These are phyloP conservation scores for Cyclargus thomasi DNA, from an alignment of 1,140 invertebrate genomes.

Conservation along the genomic window DNA sequence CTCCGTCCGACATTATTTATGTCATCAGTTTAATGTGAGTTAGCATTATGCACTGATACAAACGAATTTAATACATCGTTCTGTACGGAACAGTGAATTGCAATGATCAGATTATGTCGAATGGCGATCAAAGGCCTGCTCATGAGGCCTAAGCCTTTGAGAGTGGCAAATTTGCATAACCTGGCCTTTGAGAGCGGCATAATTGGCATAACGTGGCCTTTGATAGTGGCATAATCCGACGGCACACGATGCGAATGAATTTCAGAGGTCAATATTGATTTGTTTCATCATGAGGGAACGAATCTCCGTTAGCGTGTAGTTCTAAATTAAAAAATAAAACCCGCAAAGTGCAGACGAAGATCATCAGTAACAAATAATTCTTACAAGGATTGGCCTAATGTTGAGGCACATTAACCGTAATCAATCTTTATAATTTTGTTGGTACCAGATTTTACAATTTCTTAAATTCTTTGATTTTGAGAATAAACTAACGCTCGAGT, in stretches of 20 bases:
- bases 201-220: not conserved
- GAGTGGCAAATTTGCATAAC: not conserved
- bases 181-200: too few relatives aligned
- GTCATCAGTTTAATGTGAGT: too few relatives aligned
- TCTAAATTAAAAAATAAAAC: not conserved
- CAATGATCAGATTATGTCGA: not conserved
- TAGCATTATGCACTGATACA: not conserved
- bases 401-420: too few relatives aligned
- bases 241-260: not conserved
- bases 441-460: too few relatives aligned
- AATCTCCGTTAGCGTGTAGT: not conserved
- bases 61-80: not conserved
- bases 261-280: not conserved
- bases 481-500: too few relatives aligned
- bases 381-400: too few relatives aligned
- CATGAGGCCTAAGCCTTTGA: not conserved
- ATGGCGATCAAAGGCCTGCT: not conserved
- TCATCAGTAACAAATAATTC: too few relatives aligned
- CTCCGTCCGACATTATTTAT: too few relatives aligned
- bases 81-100: not conserved
- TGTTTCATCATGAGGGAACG: not conserved
- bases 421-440: too few relatives aligned
- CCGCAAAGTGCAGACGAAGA: too few relatives aligned
- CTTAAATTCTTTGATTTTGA: too few relatives aligned
- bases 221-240: not conserved